Conservation (phyloP, 2,113 vertebrate species). For the Rostratula benghalensis region DNA sequence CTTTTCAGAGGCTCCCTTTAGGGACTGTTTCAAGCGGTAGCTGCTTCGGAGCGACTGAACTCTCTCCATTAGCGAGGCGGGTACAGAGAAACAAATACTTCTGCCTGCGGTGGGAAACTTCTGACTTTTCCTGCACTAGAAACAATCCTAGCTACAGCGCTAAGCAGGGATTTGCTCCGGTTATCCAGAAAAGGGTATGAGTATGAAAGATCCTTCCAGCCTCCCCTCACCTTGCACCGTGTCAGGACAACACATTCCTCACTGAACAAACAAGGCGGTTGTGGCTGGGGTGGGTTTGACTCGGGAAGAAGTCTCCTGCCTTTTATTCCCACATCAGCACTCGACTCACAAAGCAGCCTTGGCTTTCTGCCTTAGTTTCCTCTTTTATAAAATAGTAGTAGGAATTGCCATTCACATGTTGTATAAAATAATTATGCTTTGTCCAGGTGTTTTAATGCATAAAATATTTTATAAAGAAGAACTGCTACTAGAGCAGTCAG, state of each 20-base stretch:
- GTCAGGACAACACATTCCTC: background rate
- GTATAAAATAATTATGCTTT: background rate
- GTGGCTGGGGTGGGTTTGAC: background rate
- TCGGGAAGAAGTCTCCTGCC: background rate
- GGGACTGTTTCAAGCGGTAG: background rate
- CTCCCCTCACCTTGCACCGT: background rate
- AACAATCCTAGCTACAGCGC: background rate
- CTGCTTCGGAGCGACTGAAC: background rate
- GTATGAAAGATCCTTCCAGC: background rate
- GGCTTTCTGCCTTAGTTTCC: background rate
- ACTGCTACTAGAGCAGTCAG: background rate
- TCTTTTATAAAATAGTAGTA: background rate
- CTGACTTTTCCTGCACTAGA: background rate
- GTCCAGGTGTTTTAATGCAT: background rate
- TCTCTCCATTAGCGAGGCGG: background rate
- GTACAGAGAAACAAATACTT: background rate
- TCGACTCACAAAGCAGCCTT: background rate
- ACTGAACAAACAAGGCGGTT: background rate
- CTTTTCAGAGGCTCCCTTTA: slow-evolving; percentile 30
- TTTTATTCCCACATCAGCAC: background rate
- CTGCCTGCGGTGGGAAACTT: background rate
- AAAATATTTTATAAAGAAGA: background rate
- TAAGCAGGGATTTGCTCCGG: background rate
- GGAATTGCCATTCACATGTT: background rate
- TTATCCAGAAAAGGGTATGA: background rate